A percentile compares a stretch with the other conserved stretches of the same genome.
Conservation (phyloP, 1,140 invertebrate species). For the Drosophila nannoptera region DNA sequence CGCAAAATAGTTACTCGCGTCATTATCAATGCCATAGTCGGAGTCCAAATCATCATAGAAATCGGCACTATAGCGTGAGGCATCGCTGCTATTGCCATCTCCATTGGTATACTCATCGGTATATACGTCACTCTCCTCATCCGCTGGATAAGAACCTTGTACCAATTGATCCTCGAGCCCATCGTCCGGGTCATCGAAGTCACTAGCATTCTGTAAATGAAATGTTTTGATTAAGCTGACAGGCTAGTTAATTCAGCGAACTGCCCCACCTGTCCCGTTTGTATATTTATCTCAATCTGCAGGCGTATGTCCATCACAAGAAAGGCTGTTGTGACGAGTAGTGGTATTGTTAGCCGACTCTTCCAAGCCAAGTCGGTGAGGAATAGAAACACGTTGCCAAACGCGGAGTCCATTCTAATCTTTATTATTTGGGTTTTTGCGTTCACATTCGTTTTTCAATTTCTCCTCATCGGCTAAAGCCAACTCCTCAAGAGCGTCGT, state of each 20-base stretch:
- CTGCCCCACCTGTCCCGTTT: constrained; percentile 74
- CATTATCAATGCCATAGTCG: constrained; percentile 56
- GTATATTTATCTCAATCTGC: constrained; percentile 81
- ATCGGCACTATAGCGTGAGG: constrained; percentile 49
- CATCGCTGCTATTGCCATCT: constrained; percentile 56
- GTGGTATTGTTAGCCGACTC: constrained; percentile 79
- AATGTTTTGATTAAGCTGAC: no score
- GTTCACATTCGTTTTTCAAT: constrained; percentile 8
- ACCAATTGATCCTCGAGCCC: constrained; percentile 32
- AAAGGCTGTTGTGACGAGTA: constrained; percentile 80
- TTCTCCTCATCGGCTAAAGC: constrained; percentile 1
- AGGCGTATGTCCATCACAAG: constrained; percentile 80
- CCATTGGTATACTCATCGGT: constrained; percentile 63
- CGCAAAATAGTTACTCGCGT: constrained; percentile 35
- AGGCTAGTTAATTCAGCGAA: no score
- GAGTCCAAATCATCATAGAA: constrained; percentile 59
- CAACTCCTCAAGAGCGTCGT: constrained; percentile 79
- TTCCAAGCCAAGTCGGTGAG: constrained; percentile 80
- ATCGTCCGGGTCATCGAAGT: constrained; percentile 56
- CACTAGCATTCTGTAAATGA: constrained; percentile 56
- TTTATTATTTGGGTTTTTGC: constrained; percentile 21
- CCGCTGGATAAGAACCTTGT: constrained; percentile 30
- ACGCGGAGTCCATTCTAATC: constrained; percentile 65
- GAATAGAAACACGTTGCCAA: constrained; percentile 79
- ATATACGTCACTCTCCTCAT: constrained; percentile 59